Percentiles rank a stretch among this genome's conserved stretches.
Conservation (phyloP, 1,140 invertebrate genomes). For the Ips nitidus region DNA sequence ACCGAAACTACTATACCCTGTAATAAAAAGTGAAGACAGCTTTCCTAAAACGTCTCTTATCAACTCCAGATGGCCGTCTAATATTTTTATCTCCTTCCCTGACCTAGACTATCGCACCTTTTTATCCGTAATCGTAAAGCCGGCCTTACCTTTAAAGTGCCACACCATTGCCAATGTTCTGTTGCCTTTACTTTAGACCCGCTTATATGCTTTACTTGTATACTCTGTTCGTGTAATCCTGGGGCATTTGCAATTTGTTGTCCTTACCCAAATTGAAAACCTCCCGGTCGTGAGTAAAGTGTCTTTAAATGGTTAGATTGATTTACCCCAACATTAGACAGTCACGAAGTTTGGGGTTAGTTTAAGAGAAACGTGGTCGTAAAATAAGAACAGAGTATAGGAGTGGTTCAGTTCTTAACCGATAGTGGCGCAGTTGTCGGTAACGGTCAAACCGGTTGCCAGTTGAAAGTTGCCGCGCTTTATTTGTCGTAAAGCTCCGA, state of each 20-base stretch:
- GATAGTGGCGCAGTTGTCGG: neutral
- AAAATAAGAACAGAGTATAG: neutral
- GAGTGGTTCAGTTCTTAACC: constrained; percentile 14
- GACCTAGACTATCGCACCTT: constrained; percentile 16
- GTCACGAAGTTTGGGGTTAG: too few species aligned
- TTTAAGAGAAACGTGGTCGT: too few species aligned
- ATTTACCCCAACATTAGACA: too few species aligned
- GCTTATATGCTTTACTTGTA: too few species aligned
- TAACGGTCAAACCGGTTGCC: constrained; percentile 27
- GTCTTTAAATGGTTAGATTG: too few species aligned
- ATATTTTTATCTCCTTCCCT: constrained; percentile 14
- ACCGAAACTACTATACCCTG: too few species aligned
- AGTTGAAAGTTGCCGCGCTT: constrained; percentile 21
- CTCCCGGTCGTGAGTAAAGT: too few species aligned
- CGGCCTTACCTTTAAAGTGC: constrained; percentile 12
- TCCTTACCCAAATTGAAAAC: too few species aligned
- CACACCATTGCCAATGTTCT: neutral
- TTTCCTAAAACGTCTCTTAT: neutral
- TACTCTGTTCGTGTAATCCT: too few species aligned
- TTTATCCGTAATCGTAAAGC: constrained; percentile 10
- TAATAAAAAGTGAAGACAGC: too few species aligned
- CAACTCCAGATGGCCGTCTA: neutral
- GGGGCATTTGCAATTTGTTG: too few species aligned
- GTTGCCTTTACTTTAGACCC: neutral
- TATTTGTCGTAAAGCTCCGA: constrained; percentile 25